These are phyloP conservation scores for Loris lydekkerianus DNA, from an alignment of 2,797 vertebrate genomes.

Conservation along the genomic window DNA sequence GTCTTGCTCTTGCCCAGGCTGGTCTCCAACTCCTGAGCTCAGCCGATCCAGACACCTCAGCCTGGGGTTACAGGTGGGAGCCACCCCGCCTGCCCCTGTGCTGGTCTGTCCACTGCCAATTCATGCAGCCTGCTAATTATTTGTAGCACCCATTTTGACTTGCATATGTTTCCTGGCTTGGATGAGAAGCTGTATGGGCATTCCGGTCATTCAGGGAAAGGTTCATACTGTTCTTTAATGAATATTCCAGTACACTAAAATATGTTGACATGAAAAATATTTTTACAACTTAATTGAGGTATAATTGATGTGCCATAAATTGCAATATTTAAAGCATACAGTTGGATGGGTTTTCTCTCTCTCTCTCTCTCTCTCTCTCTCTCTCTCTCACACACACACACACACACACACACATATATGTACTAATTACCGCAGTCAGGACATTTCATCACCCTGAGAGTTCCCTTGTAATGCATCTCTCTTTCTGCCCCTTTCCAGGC, in stretches of 20 bases:
- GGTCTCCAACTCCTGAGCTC: no score
- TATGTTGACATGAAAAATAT: background rate
- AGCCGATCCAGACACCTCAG: no score
- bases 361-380: background rate
- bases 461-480: background rate
- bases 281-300: conserved; percentile 39
- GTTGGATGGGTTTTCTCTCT: background rate
- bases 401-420: no score
- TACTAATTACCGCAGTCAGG: background rate
- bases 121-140: background rate
- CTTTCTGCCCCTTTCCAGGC: background rate
- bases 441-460: background rate
- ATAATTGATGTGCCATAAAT: background rate
- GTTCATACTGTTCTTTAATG: conserved; percentile 44
- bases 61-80: no score
- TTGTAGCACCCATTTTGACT: conserved; percentile 22
- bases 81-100: background rate
- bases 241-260: background rate
- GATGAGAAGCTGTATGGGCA: background rate
- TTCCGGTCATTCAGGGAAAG: conserved; percentile 37
- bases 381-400: background rate
- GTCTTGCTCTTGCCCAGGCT: no score
- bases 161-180: conserved; percentile 37
- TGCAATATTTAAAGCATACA: background rate
- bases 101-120: background rate